Base-by-base conservation (phyloP, 2,888 invertebrate genomes). In the Sarcophaga rosellei region DNA sequence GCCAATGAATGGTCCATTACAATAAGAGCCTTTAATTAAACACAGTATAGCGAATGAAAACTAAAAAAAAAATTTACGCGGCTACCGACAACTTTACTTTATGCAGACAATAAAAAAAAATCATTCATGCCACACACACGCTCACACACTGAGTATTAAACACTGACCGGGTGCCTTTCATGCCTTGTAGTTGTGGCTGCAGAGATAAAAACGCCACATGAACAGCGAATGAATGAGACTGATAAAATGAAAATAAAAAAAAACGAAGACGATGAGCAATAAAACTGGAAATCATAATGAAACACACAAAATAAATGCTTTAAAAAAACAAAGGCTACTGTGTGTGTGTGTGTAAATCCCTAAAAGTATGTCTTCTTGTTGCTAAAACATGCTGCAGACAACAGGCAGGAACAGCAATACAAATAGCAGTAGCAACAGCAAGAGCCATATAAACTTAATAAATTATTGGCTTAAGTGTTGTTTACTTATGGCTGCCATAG, bases 1-100 rank as follows among this genome's bases (percentile, higher is more conserved):
- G 70, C 65, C 79, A 79, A 75, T 79, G 65, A 70, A 70, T 79
- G 79, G 79, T 53, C 72, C 85, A 85, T 81, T 85, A 73, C 35
- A 73, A 81, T 85, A 66, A 77, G 77, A 73, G 80, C 76, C 69
- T 81, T 85, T 74, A 85, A 77, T 85, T 77, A 81, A 85, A 85
- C 65, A 75, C 15, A 75, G 8, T 35, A 10, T 35, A 35, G 35
- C 1, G 8, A 35, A 10, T 8, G 35, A 68, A 47, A 61, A 63
- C 35, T 70, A 35, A 61, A 23, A 76, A 65, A 65, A 65, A 47
- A 66, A 70, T 25, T 35, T 25, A 21, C n/a, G 63, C 62, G 4
- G 63, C 76, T 53, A 35, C 21, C 4, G 8, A 45, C 15, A 61
- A 74, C 66, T 10, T 53, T 53, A 53, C 15, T 53, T 53, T 53